Evolutionary conservation across 2,888 invertebrate genomes (phyloP), one percentile per base, ranked within the genome.

Genomic region (Eristalinus sepulchralis): DNA sequence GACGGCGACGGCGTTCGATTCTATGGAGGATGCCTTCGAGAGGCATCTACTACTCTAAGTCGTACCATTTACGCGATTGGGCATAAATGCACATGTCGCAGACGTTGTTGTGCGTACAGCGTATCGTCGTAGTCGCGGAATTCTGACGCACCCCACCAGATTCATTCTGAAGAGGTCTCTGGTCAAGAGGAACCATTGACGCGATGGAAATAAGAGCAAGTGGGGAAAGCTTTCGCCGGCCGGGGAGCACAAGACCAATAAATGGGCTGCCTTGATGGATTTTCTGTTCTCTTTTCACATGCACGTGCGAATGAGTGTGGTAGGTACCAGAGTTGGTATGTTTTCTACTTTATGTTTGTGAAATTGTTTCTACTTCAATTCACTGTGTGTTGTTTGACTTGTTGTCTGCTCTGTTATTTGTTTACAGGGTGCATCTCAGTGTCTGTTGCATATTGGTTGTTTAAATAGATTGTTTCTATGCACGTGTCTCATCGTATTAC

Each of bases 141-240:
- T 47, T 17, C 47, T 47, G 17, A 47, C n/a, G 47, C 47, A 47
- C 47, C 3, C 6, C 5, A 27, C 47, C n/a, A 17, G 47, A 47
- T 47, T 39, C 39, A 39, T n/a, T 47, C 47, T 47, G 47, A 47
- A 47, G 47, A 47, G 47, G 39, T 39, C 39, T 39, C 39, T 39
- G 39, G 13, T 13, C 39, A 13, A 39, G 39, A 39, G 39, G 39
- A 39, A 39, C 39, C 13, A 39, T 4, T 13, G 39, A 39, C 11
- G 13, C 4, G n/a, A 8, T 47, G 17, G 36, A 72, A 85, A 82
- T 78, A 85, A 73, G 85, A 78, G 77, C 82, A 85, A 85, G 82
- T 85, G 73, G 76, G 77, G 47, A 85, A 85, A 85, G 82, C 85
- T 85, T 70, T 85, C 59, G 63, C 60, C 72, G 33, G n/a, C 55